These are phyloP conservation scores for Chorisops tibialis DNA, from an alignment of 2,888 invertebrate species.

Conservation along the genomic window DNA sequence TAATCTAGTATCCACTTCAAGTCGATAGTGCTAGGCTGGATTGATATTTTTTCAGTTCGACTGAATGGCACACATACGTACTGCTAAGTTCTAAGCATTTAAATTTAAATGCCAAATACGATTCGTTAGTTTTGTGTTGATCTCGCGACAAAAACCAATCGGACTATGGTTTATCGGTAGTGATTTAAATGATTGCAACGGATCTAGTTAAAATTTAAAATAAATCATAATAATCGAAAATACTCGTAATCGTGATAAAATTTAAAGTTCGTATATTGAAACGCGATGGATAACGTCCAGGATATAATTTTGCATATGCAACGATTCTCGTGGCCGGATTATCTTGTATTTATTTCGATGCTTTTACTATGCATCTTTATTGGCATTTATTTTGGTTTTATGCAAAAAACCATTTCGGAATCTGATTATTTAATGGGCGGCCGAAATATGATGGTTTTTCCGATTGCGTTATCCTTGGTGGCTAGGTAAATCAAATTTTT, in stretches of 20 bases:
- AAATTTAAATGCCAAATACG: no score
- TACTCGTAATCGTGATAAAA: no score
- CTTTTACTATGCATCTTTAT: conserved; percentile 67
- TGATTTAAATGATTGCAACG: no score
- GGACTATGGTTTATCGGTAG: no score
- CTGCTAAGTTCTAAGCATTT: no score
- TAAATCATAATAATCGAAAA: neutral
- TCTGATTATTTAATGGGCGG: conserved; percentile 78
- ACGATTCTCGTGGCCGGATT: conserved; percentile 49
- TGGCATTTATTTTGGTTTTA: conserved; percentile 76
- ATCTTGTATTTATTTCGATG: conserved; percentile 58
- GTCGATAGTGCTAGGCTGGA: no score
- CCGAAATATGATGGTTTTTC: conserved; percentile 72
- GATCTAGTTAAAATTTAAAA: neutral
- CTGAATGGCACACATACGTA: no score
- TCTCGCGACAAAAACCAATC: no score
- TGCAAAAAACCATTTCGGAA: conserved; percentile 60
- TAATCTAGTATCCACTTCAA: neutral
- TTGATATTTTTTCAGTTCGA: no score
- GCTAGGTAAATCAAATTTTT: conserved; percentile 60
- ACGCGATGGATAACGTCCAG: conserved; percentile 46
- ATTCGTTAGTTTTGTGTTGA: no score
- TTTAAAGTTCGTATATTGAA: no score
- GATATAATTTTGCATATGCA: conserved; percentile 47
- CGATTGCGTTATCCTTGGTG: conserved; percentile 76